Base-by-base conservation (phyloP, 1,140 invertebrate genomes). In the Hycleus phaleratus region DNA sequence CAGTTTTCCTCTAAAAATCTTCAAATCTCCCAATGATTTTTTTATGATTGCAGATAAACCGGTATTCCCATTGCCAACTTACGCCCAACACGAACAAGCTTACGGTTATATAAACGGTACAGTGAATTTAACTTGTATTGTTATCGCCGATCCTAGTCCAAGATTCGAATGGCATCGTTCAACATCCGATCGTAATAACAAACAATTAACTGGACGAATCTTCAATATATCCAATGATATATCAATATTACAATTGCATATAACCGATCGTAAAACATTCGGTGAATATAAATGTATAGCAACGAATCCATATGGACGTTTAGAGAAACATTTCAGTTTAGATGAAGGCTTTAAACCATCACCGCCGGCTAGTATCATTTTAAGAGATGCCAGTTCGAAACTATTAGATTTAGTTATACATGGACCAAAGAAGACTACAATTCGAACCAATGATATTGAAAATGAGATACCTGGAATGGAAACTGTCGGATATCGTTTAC, bases 231-330 rank as follows among this genome's bases (percentile, higher is more conserved):
- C 50, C 1, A 46, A 46, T 4, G 49, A 63, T 9, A 38, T 57
- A n/a, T 65, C 65, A 7, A 55, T 65, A 52, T 40, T 67, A n/a
- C 60, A 62, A 24, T 68, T 70, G 4, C 69, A 77, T 60, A 66
- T 82, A 0, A 66, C 64, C n/a, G 72, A 81, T 3, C 69, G 68
- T 3, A 74, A 80, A 10, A 71, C 71, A 11, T 80, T 79, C 51
- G 80, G 78, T 9, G 75, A 75, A 51, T 82, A 81, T 65, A 71
- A 74, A 26, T 83, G 81, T 63, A 70, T 72, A 10, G 81, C 77
- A 0, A 66, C 66, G 38, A 83, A 83, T 61, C 67, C 65, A 38
- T 63, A 79, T 58, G 81, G 81, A 9, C 72, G 68, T 52, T 68
- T 79, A 39, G 76, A 79, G 53, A 70, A 78, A 6, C 68, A 71